These are phyloP conservation scores for Sinelater perroti DNA, from an alignment of 2,888 invertebrate genomes.

Conservation along the genomic window DNA sequence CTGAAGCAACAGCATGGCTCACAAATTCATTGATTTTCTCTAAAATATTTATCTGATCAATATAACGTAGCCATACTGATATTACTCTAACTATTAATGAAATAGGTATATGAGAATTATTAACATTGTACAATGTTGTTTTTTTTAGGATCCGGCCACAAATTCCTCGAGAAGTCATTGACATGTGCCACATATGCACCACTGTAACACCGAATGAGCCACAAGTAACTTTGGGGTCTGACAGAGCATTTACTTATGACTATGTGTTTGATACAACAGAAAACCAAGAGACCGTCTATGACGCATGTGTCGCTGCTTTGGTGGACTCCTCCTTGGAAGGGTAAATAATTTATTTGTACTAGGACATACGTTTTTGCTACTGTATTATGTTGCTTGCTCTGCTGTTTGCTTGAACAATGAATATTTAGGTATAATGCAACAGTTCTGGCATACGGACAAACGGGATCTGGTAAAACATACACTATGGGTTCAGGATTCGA, in stretches of 20 bases:
- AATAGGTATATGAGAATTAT: too few species aligned
- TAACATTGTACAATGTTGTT: background rate
- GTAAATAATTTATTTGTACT: slow-evolving; percentile 57
- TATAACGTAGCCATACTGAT: too few species aligned
- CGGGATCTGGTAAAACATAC: slow-evolving; percentile 98
- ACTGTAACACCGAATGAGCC: slow-evolving; percentile 89
- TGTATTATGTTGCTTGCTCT: slow-evolving; percentile 11
- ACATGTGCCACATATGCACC: slow-evolving; percentile 94
- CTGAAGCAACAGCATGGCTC: too few species aligned
- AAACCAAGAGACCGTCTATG: slow-evolving; percentile 81
- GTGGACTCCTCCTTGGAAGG: slow-evolving; percentile 94
- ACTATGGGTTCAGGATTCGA: slow-evolving; percentile 99
- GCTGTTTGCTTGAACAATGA: background rate
- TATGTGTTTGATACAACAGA: slow-evolving; percentile 88
- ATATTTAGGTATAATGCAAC: slow-evolving; percentile 83
- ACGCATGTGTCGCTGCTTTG: slow-evolving; percentile 82
- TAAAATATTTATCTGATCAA: too few species aligned
- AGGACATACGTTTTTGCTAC: too few species aligned
- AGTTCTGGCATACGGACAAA: slow-evolving; percentile 97
- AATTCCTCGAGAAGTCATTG: slow-evolving; percentile 89
- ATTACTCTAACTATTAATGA: too few species aligned
- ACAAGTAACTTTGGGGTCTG: slow-evolving; percentile 90
- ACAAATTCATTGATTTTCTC: too few species aligned
- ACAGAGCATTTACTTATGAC: slow-evolving; percentile 96
- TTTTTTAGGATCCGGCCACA: slow-evolving; percentile 90